A percentile compares a stretch with the other conserved stretches of the same genome.
Evolutionary conservation across 2,113 vertebrate genomes (phyloP).

Genomic region (Asarcornis scutulata): DNA sequence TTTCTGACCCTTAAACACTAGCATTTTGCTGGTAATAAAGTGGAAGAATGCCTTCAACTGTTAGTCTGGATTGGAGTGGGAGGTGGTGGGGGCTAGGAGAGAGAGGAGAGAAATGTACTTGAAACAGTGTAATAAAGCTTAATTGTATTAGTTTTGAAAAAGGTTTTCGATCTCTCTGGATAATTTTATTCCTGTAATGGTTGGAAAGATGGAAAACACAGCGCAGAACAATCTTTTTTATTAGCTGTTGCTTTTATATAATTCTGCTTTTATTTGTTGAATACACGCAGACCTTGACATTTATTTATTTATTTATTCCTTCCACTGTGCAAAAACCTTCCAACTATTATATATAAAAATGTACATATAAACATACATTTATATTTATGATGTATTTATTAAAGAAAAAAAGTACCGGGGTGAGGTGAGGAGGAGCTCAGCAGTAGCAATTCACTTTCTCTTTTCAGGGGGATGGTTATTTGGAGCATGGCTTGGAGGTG

Average conservation of each 20-base stretch:
- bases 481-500: background rate
- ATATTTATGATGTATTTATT: background rate
- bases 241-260: slow-evolving; percentile 77
- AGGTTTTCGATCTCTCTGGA: slow-evolving; percentile 70
- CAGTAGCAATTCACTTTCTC: background rate
- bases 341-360: background rate
- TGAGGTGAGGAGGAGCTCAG: background rate
- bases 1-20: slow-evolving; percentile 66
- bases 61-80: slow-evolving; percentile 35
- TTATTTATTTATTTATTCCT: slow-evolving; percentile 58
- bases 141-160: slow-evolving; percentile 79
- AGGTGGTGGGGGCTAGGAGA: slow-evolving; percentile 19
- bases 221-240: slow-evolving; percentile 72
- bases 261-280: slow-evolving; percentile 74
- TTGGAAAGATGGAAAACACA: slow-evolving; percentile 71
- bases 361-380: no score
- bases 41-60: slow-evolving; percentile 34
- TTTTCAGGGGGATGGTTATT: background rate
- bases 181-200: slow-evolving; percentile 75
- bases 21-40: slow-evolving; percentile 61
- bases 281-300: slow-evolving; percentile 70
- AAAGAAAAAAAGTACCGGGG: background rate
- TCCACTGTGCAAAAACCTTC: slow-evolving; percentile 41
- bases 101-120: slow-evolving; percentile 63
- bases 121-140: slow-evolving; percentile 73